Base-by-base conservation (phyloP, 2,888 invertebrate species). In the Mimachlamys varia region DNA sequence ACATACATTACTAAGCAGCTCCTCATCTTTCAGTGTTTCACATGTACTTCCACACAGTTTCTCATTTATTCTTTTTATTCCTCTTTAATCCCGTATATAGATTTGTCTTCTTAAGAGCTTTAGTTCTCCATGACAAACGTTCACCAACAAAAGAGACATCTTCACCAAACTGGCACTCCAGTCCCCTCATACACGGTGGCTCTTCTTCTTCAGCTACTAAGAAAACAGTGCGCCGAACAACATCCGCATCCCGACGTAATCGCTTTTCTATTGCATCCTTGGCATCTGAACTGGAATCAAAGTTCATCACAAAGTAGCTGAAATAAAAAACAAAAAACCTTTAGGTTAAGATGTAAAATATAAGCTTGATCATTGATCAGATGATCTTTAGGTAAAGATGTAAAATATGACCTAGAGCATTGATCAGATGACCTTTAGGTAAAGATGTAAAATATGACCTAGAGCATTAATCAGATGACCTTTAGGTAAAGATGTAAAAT, bases 241-340 rank as follows among this genome's bases (percentile, higher is more conserved):
- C 58, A 33, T 89, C 87, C 49, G n/a, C 87, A 88, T 91, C 89
- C 88, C 58, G 88, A 49, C 55, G 76, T 50, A 91, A 88, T 33
- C 88, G 89, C 49, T 88, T 58, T 89, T 89, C 50, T 44, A 90
- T 89, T 62, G 76, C 76, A 33, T 76, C 76, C 76, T 33, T 76
- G 12, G 33, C 27, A 27, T 22, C 2, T 33, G 76, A 15, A 33
- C 33, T 76, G 19, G 90, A 37, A 89, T 91, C 91, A 88, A 91
- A 89, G 38, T 91, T 58, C 33, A 91, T n/a, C 22, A 91, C 13
- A 88, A 91, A 55, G 88, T 91, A 91, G 50, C 91, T 91, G 90
- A 55, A 91, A 91, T 12, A 55, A 19, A 15, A 62, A 53, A 87
- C 37, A 44, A 38, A 22, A 37, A 4, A 62, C 2, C 15, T 53